A percentile compares a stretch with the other conserved stretches of the same genome.
Evolutionary conservation across 2,113 vertebrate genomes (phyloP).

Genomic region (Porphyrio hochstetteri): DNA sequence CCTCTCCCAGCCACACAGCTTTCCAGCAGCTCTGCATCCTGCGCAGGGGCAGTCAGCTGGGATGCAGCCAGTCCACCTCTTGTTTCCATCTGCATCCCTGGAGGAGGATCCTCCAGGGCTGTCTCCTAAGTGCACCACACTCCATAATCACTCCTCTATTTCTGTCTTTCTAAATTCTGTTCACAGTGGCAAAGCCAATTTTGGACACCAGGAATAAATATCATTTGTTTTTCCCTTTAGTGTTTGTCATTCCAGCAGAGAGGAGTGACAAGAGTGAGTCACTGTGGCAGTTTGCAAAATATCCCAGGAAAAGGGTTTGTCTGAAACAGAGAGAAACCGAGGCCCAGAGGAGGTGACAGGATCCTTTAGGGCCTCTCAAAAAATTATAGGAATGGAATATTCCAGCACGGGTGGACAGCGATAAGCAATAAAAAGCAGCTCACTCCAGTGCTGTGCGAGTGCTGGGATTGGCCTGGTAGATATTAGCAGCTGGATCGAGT

Average conservation of each 20-base stretch:
- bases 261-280: conserved; percentile 25
- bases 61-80: neutral
- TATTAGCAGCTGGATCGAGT: neutral
- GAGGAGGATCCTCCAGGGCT: neutral
- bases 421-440: neutral
- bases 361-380: neutral
- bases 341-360: neutral
- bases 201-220: conserved; percentile 5
- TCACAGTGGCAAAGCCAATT: neutral
- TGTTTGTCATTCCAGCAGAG: neutral
- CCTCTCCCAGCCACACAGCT: neutral
- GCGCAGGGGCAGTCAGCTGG: neutral
- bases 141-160: conserved; percentile 8
- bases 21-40: neutral
- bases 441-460: neutral
- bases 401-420: neutral
- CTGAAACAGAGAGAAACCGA: neutral
- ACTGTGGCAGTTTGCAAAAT: neutral
- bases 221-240: neutral
- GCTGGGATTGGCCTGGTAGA: neutral
- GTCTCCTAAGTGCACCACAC: neutral
- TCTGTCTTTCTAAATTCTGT: neutral
- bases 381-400: neutral
- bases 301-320: neutral
- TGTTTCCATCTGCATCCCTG: neutral